phyloP scores from a whole-genome alignment of 2,888 invertebrate species.

The Caenorhabditis sinica region DNA sequence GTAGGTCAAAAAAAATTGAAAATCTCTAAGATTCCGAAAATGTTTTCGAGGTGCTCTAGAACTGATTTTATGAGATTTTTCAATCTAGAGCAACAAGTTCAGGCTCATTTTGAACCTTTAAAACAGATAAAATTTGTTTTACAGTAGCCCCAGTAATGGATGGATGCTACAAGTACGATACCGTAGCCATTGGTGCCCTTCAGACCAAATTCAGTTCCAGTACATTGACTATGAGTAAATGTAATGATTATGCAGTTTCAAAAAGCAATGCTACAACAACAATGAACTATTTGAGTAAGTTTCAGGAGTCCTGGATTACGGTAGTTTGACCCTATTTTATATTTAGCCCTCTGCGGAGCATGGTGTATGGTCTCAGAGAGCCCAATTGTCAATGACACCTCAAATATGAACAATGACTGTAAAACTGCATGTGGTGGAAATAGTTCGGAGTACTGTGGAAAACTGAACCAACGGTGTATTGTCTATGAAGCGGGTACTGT shows the following conservation, averaged over 20 bases:
- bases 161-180: conserved; percentile 41
- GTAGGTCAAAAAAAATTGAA: not conserved
- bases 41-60: too few species aligned
- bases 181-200: not conserved
- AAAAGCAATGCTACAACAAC: not conserved
- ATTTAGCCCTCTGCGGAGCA: conserved; percentile 43
- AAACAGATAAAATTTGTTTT: not conserved
- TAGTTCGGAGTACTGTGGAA: conserved; percentile 47
- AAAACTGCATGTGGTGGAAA: conserved; percentile 47
- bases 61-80: too few species aligned
- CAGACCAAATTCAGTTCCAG: conserved; percentile 36
- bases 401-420: conserved; percentile 29
- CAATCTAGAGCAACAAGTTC: too few species aligned
- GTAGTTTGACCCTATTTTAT: not conserved
- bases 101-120: too few species aligned
- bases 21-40: not conserved
- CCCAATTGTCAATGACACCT: conserved; percentile 14
- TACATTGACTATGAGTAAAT: conserved; percentile 38
- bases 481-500: conserved; percentile 30
- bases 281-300: conserved; percentile 44
- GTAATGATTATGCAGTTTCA: conserved; percentile 29
- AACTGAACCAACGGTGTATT: conserved; percentile 39
- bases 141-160: conserved; percentile 16
- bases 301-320: not conserved
- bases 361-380: conserved; percentile 47